Evolutionary conservation across 2,797 vertebrate species (phyloP).

Genomic region (Danio jaintianensis): DNA sequence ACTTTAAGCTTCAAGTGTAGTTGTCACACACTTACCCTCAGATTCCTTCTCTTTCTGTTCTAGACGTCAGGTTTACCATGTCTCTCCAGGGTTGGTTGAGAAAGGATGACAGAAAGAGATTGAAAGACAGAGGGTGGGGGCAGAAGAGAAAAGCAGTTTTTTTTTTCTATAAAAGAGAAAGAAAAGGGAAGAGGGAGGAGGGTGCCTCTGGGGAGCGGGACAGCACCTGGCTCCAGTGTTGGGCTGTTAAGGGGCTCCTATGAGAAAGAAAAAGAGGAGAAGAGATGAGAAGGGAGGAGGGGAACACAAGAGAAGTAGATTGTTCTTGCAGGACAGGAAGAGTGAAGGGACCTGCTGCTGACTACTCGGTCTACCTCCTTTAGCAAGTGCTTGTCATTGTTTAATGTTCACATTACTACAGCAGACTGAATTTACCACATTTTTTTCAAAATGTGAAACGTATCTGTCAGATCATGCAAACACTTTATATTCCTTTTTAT

Average conservation of each 20-base stretch:
- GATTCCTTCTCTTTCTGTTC: slow-evolving; percentile 43
- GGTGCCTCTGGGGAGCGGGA: slow-evolving; percentile 74
- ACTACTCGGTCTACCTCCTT: slow-evolving; percentile 67
- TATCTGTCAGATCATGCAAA: neutral
- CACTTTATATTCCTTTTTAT: too few species aligned
- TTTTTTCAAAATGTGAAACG: neutral
- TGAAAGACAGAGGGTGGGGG: slow-evolving; percentile 72
- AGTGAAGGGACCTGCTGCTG: slow-evolving; percentile 43
- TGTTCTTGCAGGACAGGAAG: slow-evolving; percentile 13
- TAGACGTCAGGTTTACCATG: slow-evolving; percentile 63
- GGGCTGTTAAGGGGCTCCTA: slow-evolving; percentile 70
- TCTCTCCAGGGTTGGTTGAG: slow-evolving; percentile 71
- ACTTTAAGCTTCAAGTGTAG: slow-evolving; percentile 46
- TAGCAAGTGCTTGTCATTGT: slow-evolving; percentile 33
- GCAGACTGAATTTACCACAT: neutral
- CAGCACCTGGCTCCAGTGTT: slow-evolving; percentile 77
- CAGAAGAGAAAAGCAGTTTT: slow-evolving; percentile 72
- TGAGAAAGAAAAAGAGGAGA: slow-evolving; percentile 67
- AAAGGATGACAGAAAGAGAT: slow-evolving; percentile 62
- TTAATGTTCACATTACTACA: neutral
- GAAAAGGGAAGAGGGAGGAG: slow-evolving; percentile 72
- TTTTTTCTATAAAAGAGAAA: slow-evolving; percentile 73
- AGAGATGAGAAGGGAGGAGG: slow-evolving; percentile 45
- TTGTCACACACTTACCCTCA: slow-evolving; percentile 46
- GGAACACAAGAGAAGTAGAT: slow-evolving; percentile 11